Base-by-base conservation (phyloP, 2,797 vertebrate species). In the Knipowitschia caucasica region DNA sequence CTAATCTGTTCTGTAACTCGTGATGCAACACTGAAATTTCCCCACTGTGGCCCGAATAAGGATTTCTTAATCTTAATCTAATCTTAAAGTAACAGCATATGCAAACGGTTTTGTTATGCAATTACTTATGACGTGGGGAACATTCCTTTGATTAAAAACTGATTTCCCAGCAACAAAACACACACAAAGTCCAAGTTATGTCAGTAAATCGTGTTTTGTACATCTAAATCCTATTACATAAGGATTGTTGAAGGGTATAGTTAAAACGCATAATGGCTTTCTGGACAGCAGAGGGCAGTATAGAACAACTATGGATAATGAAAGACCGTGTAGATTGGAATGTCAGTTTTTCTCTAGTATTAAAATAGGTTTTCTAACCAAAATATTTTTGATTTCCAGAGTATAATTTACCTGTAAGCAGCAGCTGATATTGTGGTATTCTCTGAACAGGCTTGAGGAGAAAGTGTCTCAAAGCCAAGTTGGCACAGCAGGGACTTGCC, bases 391-490 rank as follows among this genome's bases (percentile, higher is more conserved):
- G 35, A 38, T 18, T 18, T 38, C 17, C 15, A 38, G 17, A 9
- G 7, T 36, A 2, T 20, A 1, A 50, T 35, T 40, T 87, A 99
- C 97, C 95, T 91, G 94, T 95, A 62, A 99, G 86, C 50, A 99
- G 88, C 56, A 99, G 88, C 71, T 92, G 91, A 83, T 99, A 99
- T 11, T 99, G 97, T 26, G 97, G 97, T 72, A 99, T 96, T 83
- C 97, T 95, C 84, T 99, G 97, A 60, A 99, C 91, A 0, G 95
- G 97, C 75, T 99, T 99, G 50, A 99, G 92, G 29, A 99, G 89
- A 84, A 98, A 98, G 81, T 99, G 95, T 78, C 91, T 97, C 74
- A 99, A 83, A 62, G 96, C 95, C 71, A 99, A 83, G 61, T 82
- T 94, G 33, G 95, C 95, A 73, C 96, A 99, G 50, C 93, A 90